Evolutionary conservation across 2,797 vertebrate species (phyloP).

Genomic region (Chaetodon trifasciatus): DNA sequence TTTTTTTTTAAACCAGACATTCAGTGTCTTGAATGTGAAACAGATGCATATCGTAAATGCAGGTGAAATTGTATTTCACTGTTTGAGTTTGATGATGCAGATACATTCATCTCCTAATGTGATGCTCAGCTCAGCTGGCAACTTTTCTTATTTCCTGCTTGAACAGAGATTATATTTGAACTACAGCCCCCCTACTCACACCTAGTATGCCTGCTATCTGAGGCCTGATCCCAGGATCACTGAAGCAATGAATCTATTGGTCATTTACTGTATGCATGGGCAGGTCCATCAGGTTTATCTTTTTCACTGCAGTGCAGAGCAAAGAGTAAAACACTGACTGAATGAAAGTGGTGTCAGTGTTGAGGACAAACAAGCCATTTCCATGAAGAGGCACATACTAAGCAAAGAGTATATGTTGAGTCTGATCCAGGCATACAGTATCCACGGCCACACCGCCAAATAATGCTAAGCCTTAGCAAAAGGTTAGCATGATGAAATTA

Average conservation of each 20-base stretch:
- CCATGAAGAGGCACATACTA: constrained; percentile 41
- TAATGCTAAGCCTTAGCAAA: constrained; percentile 57
- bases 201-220: constrained; percentile 5
- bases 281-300: constrained; percentile 20
- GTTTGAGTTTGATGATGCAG: constrained; percentile 40
- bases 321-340: constrained; percentile 37
- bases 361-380: constrained; percentile 39
- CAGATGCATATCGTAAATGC: constrained; percentile 42
- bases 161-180: constrained; percentile 24
- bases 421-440: constrained; percentile 41
- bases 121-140: constrained; percentile 13
- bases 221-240: constrained; percentile 27
- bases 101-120: constrained; percentile 57
- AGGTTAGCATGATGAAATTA: constrained; percentile 53
- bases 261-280: constrained; percentile 35
- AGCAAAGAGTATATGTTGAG: constrained; percentile 38
- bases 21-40: constrained; percentile 67
- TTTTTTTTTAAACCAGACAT: constrained; percentile 69
- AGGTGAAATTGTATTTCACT: constrained; percentile 49
- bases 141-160: constrained; percentile 33
- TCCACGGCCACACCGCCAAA: constrained; percentile 37
- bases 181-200: constrained; percentile 39
- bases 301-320: constrained; percentile 56
- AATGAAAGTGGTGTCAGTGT: constrained; percentile 28
- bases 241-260: constrained; percentile 17